Percentiles rank a stretch among this genome's conserved stretches.
These are phyloP conservation scores for Diplodus puntazzo DNA, from an alignment of 2,797 vertebrate species.

Conservation along the genomic window DNA sequence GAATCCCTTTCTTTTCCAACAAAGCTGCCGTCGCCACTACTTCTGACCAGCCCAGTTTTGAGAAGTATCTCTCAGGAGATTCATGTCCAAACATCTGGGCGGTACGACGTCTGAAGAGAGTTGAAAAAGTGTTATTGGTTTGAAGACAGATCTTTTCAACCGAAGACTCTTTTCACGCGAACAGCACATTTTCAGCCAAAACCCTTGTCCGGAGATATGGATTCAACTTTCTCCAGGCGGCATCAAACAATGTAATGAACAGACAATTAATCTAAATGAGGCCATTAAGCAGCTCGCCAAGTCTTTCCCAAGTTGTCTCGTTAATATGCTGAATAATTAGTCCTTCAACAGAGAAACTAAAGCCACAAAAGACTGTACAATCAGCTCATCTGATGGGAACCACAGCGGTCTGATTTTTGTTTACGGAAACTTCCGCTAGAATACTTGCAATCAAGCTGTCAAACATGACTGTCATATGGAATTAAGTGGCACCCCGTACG, in stretches of 20 bases:
- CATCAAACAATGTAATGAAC: conserved; percentile 63
- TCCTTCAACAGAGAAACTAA: conserved; percentile 58
- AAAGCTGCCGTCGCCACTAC: neutral
- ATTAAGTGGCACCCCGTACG: conserved; percentile 3
- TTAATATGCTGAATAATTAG: conserved; percentile 71
- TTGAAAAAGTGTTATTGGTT: neutral
- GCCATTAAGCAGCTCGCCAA: conserved; percentile 62
- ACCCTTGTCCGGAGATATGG: neutral
- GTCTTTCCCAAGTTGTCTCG: conserved; percentile 48
- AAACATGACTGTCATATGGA: conserved; percentile 9
- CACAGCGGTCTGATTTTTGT: neutral
- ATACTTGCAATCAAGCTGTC: conserved; percentile 16
- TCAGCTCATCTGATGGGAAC: conserved; percentile 8
- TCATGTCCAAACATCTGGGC: neutral
- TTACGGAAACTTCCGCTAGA: conserved; percentile 1
- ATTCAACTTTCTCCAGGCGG: conserved; percentile 21
- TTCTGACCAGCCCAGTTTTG: no score
- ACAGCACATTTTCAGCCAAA: neutral
- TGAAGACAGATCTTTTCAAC: neutral
- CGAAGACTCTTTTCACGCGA: neutral
- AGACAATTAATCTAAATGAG: conserved; percentile 64
- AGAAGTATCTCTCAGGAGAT: neutral
- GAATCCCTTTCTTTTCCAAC: neutral
- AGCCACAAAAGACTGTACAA: conserved; percentile 28
- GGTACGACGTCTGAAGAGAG: neutral